A percentile compares a stretch with the other conserved stretches of the same genome.
Evolutionary conservation across 2,888 invertebrate genomes (phyloP).

Genomic region (Heliconius sara): DNA sequence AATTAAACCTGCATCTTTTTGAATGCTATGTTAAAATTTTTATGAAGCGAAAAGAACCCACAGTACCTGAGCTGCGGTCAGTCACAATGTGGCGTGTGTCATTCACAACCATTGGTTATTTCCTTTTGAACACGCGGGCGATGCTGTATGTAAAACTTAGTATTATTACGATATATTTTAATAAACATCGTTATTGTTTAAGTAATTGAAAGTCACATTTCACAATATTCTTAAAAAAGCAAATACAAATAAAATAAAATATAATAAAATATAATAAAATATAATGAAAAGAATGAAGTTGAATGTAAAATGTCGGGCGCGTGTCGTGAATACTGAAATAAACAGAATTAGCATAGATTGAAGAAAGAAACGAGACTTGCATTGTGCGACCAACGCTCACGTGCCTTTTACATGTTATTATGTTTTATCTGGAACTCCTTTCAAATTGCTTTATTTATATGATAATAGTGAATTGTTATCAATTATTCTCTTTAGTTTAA

Average conservation of each 20-base stretch:
- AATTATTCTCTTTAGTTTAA: neutral
- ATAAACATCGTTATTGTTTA: neutral
- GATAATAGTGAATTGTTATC: conserved; percentile 3
- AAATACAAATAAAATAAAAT: neutral
- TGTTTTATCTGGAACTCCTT: neutral
- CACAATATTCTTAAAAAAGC: neutral
- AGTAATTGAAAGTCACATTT: neutral
- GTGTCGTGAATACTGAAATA: conserved; percentile 32
- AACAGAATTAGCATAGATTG: conserved; percentile 19
- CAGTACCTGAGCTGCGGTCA: too few relatives aligned
- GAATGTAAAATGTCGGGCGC: conserved; percentile 20
- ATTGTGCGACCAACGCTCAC: neutral
- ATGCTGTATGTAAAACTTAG: neutral
- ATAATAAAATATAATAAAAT: neutral
- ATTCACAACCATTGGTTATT: too few relatives aligned
- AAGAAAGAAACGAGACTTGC: conserved; percentile 24
- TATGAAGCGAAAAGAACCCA: too few relatives aligned
- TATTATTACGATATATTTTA: neutral
- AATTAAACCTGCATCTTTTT: too few relatives aligned
- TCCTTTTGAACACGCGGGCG: neutral
- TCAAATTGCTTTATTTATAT: conserved; percentile 17
- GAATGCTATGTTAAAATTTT: too few relatives aligned
- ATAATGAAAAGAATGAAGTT: conserved; percentile 2
- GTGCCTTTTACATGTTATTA: conserved; percentile 10
- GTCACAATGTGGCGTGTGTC: too few relatives aligned